These are phyloP conservation scores for Drosophila emarginata DNA, from an alignment of 2,888 invertebrate species.

Conservation along the genomic window DNA sequence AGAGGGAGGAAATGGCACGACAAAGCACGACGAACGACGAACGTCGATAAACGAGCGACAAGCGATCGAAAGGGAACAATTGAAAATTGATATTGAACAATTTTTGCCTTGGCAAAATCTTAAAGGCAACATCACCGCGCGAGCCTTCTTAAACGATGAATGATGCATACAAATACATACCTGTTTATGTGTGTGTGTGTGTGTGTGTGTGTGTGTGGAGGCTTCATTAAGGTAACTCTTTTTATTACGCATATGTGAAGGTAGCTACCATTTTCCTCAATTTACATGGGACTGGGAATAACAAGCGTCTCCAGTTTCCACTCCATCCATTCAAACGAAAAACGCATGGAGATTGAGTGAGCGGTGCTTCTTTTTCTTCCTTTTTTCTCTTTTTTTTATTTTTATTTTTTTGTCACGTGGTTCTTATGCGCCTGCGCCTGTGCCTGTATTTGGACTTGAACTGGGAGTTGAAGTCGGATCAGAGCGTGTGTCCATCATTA, in stretches of 20 bases:
- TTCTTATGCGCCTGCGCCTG: slow-evolving; percentile 14
- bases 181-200: no score
- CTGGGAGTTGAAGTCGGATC: slow-evolving; percentile 22
- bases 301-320: neutral
- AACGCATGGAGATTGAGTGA: slow-evolving; percentile 55
- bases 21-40: neutral
- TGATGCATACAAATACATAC: neutral
- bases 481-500: slow-evolving; percentile 81
- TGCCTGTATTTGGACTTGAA: slow-evolving; percentile 8
- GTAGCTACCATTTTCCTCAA: slow-evolving; percentile 18
- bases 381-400: slow-evolving; percentile 24
- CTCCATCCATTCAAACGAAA: slow-evolving; percentile 46
- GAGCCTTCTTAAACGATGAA: neutral
- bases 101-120: slow-evolving; percentile 61
- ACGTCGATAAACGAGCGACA: slow-evolving; percentile 5
- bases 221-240: slow-evolving; percentile 10
- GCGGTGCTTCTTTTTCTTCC: slow-evolving; percentile 26
- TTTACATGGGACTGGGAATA: neutral
- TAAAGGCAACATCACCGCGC: slow-evolving; percentile 70
- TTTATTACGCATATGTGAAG: slow-evolving; percentile 69
- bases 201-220: neutral
- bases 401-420: slow-evolving; percentile 4
- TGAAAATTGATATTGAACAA: slow-evolving; percentile 73
- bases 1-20: neutral
- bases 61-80: slow-evolving; percentile 47